Conservation (phyloP, 2,113 vertebrate species). For the Mustela lutreola region DNA sequence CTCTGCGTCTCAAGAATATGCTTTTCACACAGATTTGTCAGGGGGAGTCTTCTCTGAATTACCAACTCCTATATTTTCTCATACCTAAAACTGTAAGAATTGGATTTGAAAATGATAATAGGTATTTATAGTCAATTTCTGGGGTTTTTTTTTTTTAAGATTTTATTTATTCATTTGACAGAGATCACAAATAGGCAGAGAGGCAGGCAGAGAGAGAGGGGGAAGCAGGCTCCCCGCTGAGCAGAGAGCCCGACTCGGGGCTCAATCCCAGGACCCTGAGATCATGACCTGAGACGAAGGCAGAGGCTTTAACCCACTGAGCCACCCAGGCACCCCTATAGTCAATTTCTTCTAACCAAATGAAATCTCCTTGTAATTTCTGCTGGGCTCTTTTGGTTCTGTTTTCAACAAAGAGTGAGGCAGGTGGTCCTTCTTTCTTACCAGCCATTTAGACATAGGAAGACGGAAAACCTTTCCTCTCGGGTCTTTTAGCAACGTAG, state of each 20-base stretch:
- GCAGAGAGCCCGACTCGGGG: too few relatives aligned
- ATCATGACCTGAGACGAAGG: too few relatives aligned
- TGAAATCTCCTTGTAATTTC: not conserved
- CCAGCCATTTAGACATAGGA: not conserved
- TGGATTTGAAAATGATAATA: not conserved
- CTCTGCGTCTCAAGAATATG: not conserved
- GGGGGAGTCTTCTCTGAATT: not conserved
- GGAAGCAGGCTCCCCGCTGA: too few relatives aligned
- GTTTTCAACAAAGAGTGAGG: not conserved
- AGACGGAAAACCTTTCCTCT: not conserved
- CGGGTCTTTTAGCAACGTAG: not conserved
- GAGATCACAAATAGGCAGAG: too few relatives aligned
- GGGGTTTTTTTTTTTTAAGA: too few relatives aligned
- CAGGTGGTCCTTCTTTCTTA: not conserved
- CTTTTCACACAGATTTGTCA: not conserved
- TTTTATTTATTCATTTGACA: too few relatives aligned
- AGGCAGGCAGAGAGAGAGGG: too few relatives aligned
- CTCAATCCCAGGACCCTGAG: too few relatives aligned
- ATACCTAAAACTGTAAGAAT: not conserved
- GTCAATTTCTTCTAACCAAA: not conserved
- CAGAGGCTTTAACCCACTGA: too few relatives aligned
- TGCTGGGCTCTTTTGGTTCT: not conserved
- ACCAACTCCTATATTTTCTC: not conserved
- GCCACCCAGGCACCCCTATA: not conserved
- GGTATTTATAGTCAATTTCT: not conserved